Evolutionary conservation across 2,113 vertebrate genomes (phyloP).

Genomic region (Sander lucioperca): DNA sequence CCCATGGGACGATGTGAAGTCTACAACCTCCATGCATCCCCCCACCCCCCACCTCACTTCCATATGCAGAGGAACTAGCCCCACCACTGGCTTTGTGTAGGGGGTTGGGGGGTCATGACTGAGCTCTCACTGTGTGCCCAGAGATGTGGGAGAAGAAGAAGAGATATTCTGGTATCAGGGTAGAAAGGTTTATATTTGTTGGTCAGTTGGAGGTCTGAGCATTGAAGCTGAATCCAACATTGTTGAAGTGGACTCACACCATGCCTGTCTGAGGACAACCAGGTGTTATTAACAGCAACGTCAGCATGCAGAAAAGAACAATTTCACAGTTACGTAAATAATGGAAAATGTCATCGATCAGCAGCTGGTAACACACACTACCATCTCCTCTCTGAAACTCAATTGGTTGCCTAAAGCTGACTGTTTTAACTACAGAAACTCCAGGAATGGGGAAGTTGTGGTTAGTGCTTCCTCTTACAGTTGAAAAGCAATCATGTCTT

Average conservation of each 20-base stretch:
- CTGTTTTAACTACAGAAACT: conserved; percentile 43
- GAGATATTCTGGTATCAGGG: conserved; percentile 28
- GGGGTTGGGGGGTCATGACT: conserved; percentile 76
- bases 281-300: neutral
- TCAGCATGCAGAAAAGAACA: neutral
- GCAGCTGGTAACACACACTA: neutral
- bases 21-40: conserved; percentile 66
- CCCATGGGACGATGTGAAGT: conserved; percentile 75
- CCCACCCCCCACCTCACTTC: conserved; percentile 76
- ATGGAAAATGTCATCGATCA: neutral
- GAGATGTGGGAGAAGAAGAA: conserved; percentile 29
- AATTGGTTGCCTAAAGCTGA: conserved; percentile 2
- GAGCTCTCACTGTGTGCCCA: conserved; percentile 56
- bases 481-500: conserved; percentile 31
- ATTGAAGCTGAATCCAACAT: conserved; percentile 23
- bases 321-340: neutral
- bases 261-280: neutral
- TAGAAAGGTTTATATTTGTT: conserved; percentile 5
- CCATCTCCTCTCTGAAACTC: conserved; percentile 13
- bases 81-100: conserved; percentile 71
- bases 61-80: conserved; percentile 73
- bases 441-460: conserved; percentile 46
- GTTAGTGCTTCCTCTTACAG: conserved; percentile 69
- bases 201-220: neutral
- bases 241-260: conserved; percentile 2